Evolutionary conservation across 2,113 vertebrate genomes (phyloP).

Genomic region (Hemicordylus capensis): DNA sequence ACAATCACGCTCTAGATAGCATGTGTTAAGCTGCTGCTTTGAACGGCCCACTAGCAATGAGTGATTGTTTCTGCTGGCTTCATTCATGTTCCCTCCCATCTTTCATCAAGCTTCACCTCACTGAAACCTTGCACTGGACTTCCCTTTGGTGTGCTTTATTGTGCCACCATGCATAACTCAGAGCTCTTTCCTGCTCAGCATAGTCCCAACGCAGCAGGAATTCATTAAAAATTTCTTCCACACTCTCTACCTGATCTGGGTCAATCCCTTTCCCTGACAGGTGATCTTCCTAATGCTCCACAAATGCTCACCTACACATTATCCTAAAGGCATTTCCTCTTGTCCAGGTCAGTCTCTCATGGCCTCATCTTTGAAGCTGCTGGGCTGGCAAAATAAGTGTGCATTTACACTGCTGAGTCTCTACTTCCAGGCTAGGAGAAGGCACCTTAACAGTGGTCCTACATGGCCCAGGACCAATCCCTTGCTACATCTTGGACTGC

Average conservation of each 20-base stretch:
- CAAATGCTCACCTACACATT: conserved; percentile 23
- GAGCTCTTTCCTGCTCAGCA: conserved; percentile 17
- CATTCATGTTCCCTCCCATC: background rate
- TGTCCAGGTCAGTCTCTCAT: background rate
- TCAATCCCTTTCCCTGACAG: conserved; percentile 34
- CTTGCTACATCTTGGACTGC: background rate
- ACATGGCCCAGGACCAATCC: background rate
- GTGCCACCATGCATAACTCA: conserved; percentile 16
- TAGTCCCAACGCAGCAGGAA: conserved; percentile 1
- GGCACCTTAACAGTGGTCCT: no score
- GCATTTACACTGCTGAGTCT: background rate
- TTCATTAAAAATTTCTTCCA: conserved; percentile 26
- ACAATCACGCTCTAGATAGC: background rate
- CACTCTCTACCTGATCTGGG: conserved; percentile 8
- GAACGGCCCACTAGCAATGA: background rate
- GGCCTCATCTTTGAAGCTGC: background rate
- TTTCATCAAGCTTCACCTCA: conserved; percentile 14
- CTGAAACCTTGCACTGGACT: background rate
- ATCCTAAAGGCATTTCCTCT: conserved; percentile 13
- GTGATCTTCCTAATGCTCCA: conserved; percentile 25
- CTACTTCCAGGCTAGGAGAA: background rate
- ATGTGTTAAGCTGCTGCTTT: background rate
- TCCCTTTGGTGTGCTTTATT: conserved; percentile 6
- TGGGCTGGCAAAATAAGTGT: background rate
- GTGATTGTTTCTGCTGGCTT: background rate